phyloP scores from a whole-genome alignment of 2,113 vertebrate species.

The Pao palembangensis region DNA sequence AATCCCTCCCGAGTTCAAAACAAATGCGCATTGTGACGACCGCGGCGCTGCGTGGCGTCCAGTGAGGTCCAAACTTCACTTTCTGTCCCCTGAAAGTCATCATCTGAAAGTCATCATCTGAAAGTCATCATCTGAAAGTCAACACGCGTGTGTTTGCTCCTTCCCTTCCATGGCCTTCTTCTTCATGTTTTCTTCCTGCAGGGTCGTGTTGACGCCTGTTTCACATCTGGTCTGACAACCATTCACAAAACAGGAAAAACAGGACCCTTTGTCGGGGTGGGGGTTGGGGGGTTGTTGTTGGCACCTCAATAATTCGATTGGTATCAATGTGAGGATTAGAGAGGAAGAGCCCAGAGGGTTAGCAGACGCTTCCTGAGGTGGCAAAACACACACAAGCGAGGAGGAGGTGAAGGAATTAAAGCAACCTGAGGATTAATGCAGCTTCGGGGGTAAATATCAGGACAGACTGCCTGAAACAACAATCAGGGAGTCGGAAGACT shows the following conservation, averaged over 20 bases:
- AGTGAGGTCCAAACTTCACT: too few relatives aligned
- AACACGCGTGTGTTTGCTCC: too few relatives aligned
- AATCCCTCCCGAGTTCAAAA: too few relatives aligned
- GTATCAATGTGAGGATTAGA: conserved; percentile 38
- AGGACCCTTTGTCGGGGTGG: conserved; percentile 35
- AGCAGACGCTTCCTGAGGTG: conserved; percentile 31
- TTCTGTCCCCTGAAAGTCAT: too few relatives aligned
- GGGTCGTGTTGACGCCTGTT: conserved; percentile 58
- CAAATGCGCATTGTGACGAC: too few relatives aligned
- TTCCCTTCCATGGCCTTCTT: not conserved
- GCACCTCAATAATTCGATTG: conserved; percentile 55
- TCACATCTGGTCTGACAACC: conserved; percentile 52
- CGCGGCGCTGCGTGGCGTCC: too few relatives aligned
- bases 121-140: too few relatives aligned
- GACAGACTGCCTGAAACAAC: too few relatives aligned
- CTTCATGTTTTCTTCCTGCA: conserved; percentile 22
- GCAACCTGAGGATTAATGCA: not conserved
- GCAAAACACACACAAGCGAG: conserved; percentile 2
- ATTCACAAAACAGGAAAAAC: too few relatives aligned
- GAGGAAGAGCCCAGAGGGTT: conserved; percentile 21
- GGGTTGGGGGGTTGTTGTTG: too few relatives aligned
- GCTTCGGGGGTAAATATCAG: too few relatives aligned
- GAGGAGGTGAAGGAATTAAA: not conserved
- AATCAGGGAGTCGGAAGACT: not conserved
- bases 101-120: too few relatives aligned